Evolutionary conservation across 92 coral and sea anemone genomes (phyloP).

Genomic region (Phenganax stokvisi): DNA sequence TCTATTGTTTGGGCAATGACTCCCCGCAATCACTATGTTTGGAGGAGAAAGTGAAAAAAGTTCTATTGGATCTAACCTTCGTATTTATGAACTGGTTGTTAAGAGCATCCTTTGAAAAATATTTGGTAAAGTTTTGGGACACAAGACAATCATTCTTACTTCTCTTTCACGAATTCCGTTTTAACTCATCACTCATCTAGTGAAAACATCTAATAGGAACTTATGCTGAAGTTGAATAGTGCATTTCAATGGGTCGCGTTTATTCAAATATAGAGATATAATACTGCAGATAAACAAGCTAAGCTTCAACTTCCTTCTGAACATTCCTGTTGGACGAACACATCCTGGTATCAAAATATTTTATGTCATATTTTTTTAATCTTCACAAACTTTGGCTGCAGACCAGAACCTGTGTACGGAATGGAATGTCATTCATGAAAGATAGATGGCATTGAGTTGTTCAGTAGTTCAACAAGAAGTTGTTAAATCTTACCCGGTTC

Average conservation of each 20-base stretch:
- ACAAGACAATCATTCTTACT: too few species aligned
- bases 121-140: too few species aligned
- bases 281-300: constrained; percentile 2
- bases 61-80: too few species aligned
- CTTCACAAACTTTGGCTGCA: background rate
- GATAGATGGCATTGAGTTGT: too few species aligned
- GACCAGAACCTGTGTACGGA: background rate
- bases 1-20: too few species aligned
- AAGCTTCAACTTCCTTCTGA: constrained; percentile 17
- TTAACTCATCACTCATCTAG: background rate
- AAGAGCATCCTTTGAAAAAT: too few species aligned
- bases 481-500: too few species aligned
- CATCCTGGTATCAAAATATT: constrained; percentile 2
- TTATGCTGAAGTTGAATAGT: constrained; percentile 5
- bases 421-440: too few species aligned
- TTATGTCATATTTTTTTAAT: background rate
- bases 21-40: too few species aligned
- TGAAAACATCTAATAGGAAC: constrained; percentile 1
- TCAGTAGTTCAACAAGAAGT: too few species aligned
- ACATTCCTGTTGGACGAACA: background rate
- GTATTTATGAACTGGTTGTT: too few species aligned
- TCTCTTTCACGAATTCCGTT: background rate
- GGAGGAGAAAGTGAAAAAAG: too few species aligned
- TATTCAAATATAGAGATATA: background rate
- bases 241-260: background rate